These are phyloP conservation scores for Lepisosteus osseus DNA, from an alignment of 2,113 vertebrate genomes.

Conservation along the genomic window DNA sequence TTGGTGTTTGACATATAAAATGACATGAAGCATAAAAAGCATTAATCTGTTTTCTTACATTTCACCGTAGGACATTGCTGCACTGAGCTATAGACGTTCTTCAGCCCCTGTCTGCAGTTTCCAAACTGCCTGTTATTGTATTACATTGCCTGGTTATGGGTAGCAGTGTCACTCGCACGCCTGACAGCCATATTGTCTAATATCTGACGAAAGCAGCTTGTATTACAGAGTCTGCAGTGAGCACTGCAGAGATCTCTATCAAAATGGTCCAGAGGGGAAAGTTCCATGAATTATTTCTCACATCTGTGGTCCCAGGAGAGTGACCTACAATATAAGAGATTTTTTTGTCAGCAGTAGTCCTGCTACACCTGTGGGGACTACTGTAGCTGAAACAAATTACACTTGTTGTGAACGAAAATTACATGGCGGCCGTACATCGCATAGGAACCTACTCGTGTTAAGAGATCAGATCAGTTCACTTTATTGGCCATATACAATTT, in stretches of 20 bases:
- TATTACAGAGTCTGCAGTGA: slow-evolving; percentile 14
- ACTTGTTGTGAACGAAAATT: slow-evolving; percentile 7
- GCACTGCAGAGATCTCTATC: background rate
- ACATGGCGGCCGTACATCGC: background rate
- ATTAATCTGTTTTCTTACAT: no score
- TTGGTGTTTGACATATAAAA: no score
- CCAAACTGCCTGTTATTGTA: slow-evolving; percentile 16
- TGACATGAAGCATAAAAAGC: no score
- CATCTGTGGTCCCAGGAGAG: slow-evolving; percentile 2
- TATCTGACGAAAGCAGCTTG: slow-evolving; percentile 8
- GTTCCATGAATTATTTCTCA: slow-evolving; percentile 16
- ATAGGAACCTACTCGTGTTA: slow-evolving; percentile 13
- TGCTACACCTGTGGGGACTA: background rate
- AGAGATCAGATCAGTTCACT: background rate
- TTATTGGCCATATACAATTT: background rate
- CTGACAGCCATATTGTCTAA: slow-evolving; percentile 22
- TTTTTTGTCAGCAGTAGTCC: background rate
- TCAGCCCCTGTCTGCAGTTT: background rate
- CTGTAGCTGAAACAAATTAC: slow-evolving; percentile 1
- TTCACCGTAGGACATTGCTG: background rate
- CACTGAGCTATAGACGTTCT: no score
- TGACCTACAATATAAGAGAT: background rate
- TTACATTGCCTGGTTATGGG: slow-evolving; percentile 20
- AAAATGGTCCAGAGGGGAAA: background rate
- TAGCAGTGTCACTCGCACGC: slow-evolving; percentile 20